phyloP scores from a whole-genome alignment of 92 coral and sea anemone species.

The Montipora capitata region DNA sequence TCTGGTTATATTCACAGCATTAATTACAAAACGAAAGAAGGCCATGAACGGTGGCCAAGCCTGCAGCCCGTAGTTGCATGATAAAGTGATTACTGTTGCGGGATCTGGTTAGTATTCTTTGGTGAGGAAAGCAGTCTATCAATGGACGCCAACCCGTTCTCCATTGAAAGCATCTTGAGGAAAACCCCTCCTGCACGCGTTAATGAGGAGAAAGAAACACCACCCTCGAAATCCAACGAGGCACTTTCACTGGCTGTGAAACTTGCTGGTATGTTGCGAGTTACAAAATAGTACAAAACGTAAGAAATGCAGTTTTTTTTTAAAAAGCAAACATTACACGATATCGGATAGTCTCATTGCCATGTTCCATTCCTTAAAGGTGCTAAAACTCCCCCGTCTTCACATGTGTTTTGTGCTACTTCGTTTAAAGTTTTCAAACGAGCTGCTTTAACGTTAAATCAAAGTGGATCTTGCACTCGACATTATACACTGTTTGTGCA shows the following conservation, averaged over 20 bases:
- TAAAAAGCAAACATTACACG: not conserved
- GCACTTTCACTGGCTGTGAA: slow-evolving; percentile 97
- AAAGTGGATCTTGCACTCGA: not conserved
- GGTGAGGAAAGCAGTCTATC: not conserved
- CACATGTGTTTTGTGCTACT: too few species aligned
- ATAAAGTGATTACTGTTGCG: too few species aligned
- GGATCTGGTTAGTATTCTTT: not conserved
- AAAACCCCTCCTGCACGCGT: slow-evolving; percentile 57
- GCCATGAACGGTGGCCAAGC: not conserved
- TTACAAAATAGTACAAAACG: too few species aligned
- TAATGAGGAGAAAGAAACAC: slow-evolving; percentile 55
- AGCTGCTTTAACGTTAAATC: not conserved
- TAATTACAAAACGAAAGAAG: not conserved
- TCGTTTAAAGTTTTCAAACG: too few species aligned
- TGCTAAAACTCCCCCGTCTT: too few species aligned
- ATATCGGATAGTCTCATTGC: too few species aligned
- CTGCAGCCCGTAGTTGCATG: not conserved
- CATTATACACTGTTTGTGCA: not conserved
- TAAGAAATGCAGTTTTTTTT: not conserved
- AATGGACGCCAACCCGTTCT: slow-evolving; percentile 96
- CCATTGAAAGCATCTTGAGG: slow-evolving; percentile 92
- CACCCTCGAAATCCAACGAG: slow-evolving; percentile 77
- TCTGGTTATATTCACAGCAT: slow-evolving; percentile 27
- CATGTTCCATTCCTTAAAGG: too few species aligned
- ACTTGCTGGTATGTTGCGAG: slow-evolving; percentile 89